Evolutionary conservation across 2,888 invertebrate species (phyloP), one percentile per base, ranked within the genome.

Genomic region (Xestia sexstrigata): DNA sequence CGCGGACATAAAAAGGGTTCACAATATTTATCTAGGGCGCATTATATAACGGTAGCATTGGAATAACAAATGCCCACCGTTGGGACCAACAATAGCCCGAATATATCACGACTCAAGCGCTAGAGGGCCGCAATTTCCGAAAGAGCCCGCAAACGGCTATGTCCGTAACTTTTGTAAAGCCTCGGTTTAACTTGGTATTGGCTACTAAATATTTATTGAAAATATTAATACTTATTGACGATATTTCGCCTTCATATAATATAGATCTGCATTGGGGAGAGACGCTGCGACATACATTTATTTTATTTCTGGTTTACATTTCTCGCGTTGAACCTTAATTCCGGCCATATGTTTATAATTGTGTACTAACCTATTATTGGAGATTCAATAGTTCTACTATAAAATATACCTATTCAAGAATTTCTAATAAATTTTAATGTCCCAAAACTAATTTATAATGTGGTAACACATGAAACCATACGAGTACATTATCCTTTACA

Each of bases 1-100:
- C 80, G 84, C 79, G 87, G 86, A 90, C 89, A 91, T 91, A 92
- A 93, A 93, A 93, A 93, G 92, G 93, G 92, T 92, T 91, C 90
- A 90, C 91, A 90, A 92, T 93, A 93, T 94, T 93, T 93, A 94
- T 94, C 90, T 92, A 92, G 92, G 92, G 89, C 90, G 90, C 90
- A 92, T 93, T 93, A 93, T 91, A 93, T 92, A 93, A 92, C 90
- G 90, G 91, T 87, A 90, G 90, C 90, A 93, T 93, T 92, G 90
- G 90, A 92, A 92, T 94, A 94, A 94, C 92, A 94, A 93, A 94
- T 94, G 92, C 89, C 89, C 90, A 90, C 89, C 89, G 90, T 87
- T 91, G 91, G 90, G 90, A 85, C 87, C 89, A 91, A 93, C 92
- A 93, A 93, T 93, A 91, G 91, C 90, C 89, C 81, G 86, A 90